Evolutionary conservation across 2,888 invertebrate genomes (phyloP).

Genomic region (Dynastes maya): DNA sequence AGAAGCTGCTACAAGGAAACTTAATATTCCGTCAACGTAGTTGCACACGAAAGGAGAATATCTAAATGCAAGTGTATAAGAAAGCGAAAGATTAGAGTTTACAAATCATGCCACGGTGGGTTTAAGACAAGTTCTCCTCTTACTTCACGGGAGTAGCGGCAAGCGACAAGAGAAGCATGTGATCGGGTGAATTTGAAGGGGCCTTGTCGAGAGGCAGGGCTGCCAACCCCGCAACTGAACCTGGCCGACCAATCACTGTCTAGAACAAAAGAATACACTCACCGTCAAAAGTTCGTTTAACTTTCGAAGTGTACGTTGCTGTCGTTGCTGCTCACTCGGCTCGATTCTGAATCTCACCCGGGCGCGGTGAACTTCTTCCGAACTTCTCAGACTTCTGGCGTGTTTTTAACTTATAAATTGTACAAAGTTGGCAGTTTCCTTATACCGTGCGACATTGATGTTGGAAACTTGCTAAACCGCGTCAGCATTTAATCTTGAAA

Average conservation of each 20-base stretch:
- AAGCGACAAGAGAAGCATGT: constrained; percentile 54
- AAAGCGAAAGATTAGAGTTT: constrained; percentile 54
- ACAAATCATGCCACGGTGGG: constrained; percentile 55
- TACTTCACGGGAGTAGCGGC: constrained; percentile 24
- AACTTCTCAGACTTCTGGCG: constrained; percentile 53
- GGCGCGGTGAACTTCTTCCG: constrained; percentile 47
- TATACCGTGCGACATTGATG: constrained; percentile 43
- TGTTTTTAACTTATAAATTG: constrained; percentile 56
- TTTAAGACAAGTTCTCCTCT: constrained; percentile 56
- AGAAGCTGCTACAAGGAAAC: too few species aligned
- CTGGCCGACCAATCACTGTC: constrained; percentile 70
- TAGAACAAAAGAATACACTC: constrained; percentile 72
- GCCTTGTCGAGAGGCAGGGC: constrained; percentile 53
- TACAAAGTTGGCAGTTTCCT: constrained; percentile 54
- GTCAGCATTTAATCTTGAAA: constrained; percentile 49
- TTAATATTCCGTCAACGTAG: constrained; percentile 38
- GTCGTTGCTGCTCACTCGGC: constrained; percentile 34
- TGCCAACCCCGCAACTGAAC: constrained; percentile 67
- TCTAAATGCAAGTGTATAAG: constrained; percentile 39
- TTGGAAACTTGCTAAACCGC: constrained; percentile 45
- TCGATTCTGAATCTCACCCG: constrained; percentile 47
- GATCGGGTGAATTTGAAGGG: constrained; percentile 58
- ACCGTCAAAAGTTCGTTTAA: constrained; percentile 62
- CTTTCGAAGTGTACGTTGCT: constrained; percentile 51
- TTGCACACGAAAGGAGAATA: constrained; percentile 53